Evolutionary conservation across 2,113 vertebrate genomes (phyloP), one percentile per base, ranked within the genome.

Genomic region (Tragelaphus imberbis): DNA sequence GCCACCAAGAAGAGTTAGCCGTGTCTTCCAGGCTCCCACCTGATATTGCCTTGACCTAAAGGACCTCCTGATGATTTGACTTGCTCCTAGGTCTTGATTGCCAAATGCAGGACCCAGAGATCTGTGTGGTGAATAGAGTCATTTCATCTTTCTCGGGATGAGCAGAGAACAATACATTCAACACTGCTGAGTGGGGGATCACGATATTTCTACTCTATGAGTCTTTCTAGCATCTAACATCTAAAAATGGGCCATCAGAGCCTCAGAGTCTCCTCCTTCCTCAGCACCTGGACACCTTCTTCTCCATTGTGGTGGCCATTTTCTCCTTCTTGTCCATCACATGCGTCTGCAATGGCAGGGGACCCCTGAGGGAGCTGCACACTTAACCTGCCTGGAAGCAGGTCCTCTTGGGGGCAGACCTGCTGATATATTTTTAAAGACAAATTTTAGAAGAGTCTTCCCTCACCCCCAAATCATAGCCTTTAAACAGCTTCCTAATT

Each of bases 91-190:
- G 98, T 99, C 97, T 98, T 98, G 88, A 98, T 99, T 71, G 98
- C 98, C 98, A 99, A 98, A 96, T 99, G 99, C 96, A 99, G 98
- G 63, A 99, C 99, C 99, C 99, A 99, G 28, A 99, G 99, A 97
- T 99, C 99, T 95, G 98, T 99, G 98, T 99, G 99, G 94, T 99
- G 97, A 99, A 99, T 91, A 99, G 98, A 94, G 99, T 99, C 88
- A 99, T 98, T 88, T 99, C 99, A 0, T 99, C 99, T 97, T 99
- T 99, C 96, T 99, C 99, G 0, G 99, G 99, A 96, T 99, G 99
- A 3, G 99, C 96, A 61, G 98, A 99, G 2, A 99, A 87, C 30
- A 99, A 99, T 0, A 99, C 98, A 0, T 98, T 99, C 79, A 99
- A 95, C 89, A 99, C 99, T 14, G 99, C 97, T 6, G 99, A 99